Conservation (phyloP, 2,888 invertebrate genomes). For the Tipula lateralis region DNA sequence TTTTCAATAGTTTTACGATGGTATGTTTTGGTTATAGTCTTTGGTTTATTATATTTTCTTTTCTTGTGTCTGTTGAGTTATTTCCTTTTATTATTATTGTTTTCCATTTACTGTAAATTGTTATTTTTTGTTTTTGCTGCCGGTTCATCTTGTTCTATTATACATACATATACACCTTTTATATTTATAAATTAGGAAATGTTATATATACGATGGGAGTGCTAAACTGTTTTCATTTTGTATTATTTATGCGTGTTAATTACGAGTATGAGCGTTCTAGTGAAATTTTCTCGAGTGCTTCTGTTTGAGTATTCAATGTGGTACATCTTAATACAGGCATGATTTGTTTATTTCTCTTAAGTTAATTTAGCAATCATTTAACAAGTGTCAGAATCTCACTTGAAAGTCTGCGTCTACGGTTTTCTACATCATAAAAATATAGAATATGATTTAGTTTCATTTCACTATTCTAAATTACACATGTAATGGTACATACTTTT, state of each 20-base stretch:
- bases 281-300: neutral
- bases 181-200: neutral
- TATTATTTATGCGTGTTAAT: neutral
- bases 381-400: too few species aligned
- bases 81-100: slow-evolving; percentile 19
- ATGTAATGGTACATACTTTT: too few species aligned
- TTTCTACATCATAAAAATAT: too few species aligned
- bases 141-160: neutral
- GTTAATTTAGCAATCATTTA: too few species aligned
- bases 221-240: neutral
- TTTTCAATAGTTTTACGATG: slow-evolving; percentile 11
- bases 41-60: neutral
- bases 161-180: neutral
- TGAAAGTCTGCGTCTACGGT: too few species aligned
- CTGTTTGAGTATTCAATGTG: too few species aligned
- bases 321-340: too few species aligned
- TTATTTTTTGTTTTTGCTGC: neutral
- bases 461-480: too few species aligned
- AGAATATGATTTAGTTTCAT: too few species aligned
- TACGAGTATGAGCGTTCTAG: neutral
- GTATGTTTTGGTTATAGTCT: slow-evolving; percentile 19
- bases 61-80: neutral
- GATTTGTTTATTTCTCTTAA: too few species aligned
- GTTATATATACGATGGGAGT: neutral
- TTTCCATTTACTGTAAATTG: neutral